Evolutionary conservation across 2,113 vertebrate genomes (phyloP).

Genomic region (Mixornis gularis): DNA sequence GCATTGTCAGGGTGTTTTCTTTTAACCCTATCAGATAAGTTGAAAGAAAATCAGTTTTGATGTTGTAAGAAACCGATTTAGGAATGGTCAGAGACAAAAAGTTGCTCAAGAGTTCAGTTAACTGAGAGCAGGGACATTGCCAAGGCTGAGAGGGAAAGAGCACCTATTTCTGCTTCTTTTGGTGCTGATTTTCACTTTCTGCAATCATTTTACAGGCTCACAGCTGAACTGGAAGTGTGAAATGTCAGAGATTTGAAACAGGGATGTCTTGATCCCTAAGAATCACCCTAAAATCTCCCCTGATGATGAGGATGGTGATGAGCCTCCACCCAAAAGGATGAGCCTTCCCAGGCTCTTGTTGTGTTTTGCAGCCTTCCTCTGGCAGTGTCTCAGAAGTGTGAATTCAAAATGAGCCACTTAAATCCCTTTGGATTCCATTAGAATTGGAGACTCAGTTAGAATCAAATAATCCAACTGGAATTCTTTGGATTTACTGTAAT

Average conservation of each 20-base stretch:
- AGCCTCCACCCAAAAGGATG: background rate
- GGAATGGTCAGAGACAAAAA: slow-evolving; percentile 16
- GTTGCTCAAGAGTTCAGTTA: background rate
- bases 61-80: slow-evolving; percentile 14
- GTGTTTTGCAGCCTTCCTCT: background rate
- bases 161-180: background rate
- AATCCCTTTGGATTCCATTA: background rate
- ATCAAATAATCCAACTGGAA: background rate
- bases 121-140: background rate
- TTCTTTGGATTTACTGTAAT: background rate
- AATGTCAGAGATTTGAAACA: background rate
- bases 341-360: background rate
- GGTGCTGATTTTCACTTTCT: background rate
- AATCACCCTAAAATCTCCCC: background rate
- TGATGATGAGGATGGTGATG: background rate
- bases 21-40: slow-evolving; percentile 38
- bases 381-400: too few relatives aligned
- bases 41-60: slow-evolving; percentile 1
- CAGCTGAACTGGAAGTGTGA: background rate
- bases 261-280: background rate
- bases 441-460: background rate
- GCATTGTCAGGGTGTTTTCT: slow-evolving; percentile 9
- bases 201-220: background rate
- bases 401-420: background rate
- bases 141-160: background rate